Evolutionary conservation across 1,140 invertebrate species (phyloP).

Genomic region (Neuroterus valhalla): DNA sequence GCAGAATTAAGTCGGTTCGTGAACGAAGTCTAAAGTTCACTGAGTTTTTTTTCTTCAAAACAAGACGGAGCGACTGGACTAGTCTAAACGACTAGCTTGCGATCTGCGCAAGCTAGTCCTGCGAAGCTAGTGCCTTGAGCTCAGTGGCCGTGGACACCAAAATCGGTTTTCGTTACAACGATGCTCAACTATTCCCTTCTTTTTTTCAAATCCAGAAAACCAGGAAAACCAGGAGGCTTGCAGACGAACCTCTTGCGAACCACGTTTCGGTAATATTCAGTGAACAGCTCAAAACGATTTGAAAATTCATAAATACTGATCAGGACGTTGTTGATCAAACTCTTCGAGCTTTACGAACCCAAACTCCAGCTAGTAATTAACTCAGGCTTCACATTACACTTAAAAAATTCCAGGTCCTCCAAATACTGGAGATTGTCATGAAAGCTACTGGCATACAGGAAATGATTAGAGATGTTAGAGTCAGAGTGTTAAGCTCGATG

Average conservation of each 20-base stretch:
- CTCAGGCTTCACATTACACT: background rate
- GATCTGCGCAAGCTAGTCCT: slow-evolving; percentile 73
- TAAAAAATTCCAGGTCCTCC: no score
- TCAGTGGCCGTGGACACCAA: slow-evolving; percentile 65
- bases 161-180: slow-evolving; percentile 62
- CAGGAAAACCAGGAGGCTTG: background rate
- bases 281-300: background rate
- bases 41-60: slow-evolving; percentile 44
- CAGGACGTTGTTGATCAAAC: slow-evolving; percentile 21
- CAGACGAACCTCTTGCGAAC: background rate
- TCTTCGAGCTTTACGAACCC: slow-evolving; percentile 12
- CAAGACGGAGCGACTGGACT: slow-evolving; percentile 71
- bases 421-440: no score
- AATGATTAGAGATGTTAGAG: background rate
- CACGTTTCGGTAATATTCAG: background rate
- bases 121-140: no score
- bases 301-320: background rate
- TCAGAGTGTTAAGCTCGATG: background rate
- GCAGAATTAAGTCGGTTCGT: slow-evolving; percentile 17
- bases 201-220: background rate
- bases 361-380: slow-evolving; percentile 1
- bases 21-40: slow-evolving; percentile 38
- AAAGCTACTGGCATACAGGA: no score
- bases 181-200: background rate
- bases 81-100: slow-evolving; percentile 74